These are phyloP conservation scores for Hapalemur alaotrensis DNA, from an alignment of 2,797 vertebrate genomes.

Conservation along the genomic window DNA sequence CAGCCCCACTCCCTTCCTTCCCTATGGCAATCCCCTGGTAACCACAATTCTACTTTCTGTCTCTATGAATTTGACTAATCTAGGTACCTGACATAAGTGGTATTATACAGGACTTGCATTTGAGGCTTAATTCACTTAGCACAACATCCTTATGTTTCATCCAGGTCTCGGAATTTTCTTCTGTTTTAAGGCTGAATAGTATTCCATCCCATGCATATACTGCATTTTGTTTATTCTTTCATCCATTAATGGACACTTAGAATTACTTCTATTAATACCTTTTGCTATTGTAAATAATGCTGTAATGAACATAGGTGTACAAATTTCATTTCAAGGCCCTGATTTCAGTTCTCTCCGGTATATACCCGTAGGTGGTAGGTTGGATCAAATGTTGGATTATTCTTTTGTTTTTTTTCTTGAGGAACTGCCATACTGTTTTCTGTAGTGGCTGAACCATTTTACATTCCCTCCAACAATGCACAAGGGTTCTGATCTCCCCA, in stretches of 20 bases:
- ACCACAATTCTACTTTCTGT: not conserved
- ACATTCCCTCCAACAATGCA: not conserved
- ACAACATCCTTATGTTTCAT: not conserved
- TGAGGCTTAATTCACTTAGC: not conserved
- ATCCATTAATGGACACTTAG: not conserved
- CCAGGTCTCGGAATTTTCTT: not conserved
- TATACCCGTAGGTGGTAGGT: not conserved
- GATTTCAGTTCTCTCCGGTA: not conserved
- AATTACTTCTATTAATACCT: not conserved
- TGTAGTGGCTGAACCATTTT: not conserved
- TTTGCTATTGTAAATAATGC: not conserved
- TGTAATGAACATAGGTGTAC: not conserved
- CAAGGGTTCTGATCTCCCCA: not conserved
- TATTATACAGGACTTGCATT: not conserved
- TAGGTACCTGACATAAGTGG: not conserved
- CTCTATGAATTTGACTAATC: not conserved
- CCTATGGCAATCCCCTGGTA: not conserved
- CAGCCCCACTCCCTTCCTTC: not conserved
- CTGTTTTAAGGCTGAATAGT: not conserved
- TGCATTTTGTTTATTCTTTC: not conserved
- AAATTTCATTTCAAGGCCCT: not conserved
- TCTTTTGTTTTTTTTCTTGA: not conserved
- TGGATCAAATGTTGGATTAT: not conserved
- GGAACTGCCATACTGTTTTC: not conserved
- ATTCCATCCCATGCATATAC: not conserved